These are phyloP conservation scores for Xestoiulus laeticollis DNA, from an alignment of 2,888 invertebrate genomes.

Conservation along the genomic window DNA sequence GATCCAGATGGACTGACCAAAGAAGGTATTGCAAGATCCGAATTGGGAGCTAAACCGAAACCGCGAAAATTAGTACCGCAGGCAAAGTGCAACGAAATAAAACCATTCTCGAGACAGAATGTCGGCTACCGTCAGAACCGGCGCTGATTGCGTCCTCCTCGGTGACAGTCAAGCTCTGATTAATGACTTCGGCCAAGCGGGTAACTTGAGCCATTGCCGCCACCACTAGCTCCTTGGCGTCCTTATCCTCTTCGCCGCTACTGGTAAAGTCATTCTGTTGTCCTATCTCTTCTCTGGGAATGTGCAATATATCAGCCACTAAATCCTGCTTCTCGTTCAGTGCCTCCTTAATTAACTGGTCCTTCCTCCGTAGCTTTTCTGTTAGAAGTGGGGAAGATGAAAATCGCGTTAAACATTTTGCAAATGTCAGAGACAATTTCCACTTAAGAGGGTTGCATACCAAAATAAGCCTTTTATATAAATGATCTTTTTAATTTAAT, in stretches of 20 bases:
- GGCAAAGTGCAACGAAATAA: not conserved
- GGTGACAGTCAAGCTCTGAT: conserved; percentile 69
- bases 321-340: conserved; percentile 77
- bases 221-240: conserved; percentile 75
- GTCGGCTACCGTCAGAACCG: conserved; percentile 61
- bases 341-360: conserved; percentile 75
- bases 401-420: not conserved
- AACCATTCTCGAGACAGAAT: not conserved
- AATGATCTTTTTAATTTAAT: not conserved
- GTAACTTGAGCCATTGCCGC: conserved; percentile 76
- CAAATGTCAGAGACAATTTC: not conserved
- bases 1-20: conserved; percentile 56
- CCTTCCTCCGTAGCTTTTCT: conserved; percentile 79
- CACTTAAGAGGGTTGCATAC: no score
- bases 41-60: conserved; percentile 11
- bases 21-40: not conserved
- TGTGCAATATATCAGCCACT: conserved; percentile 79
- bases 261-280: conserved; percentile 73
- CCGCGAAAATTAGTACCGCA: not conserved
- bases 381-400: conserved; percentile 58
- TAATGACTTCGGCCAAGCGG: conserved; percentile 69
- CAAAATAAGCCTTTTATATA: no score
- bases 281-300: conserved; percentile 76
- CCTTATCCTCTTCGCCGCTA: conserved; percentile 71
- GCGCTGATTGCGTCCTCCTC: conserved; percentile 69